Base-by-base conservation (phyloP, 2,888 invertebrate genomes). In the Anarsia innoxiella region DNA sequence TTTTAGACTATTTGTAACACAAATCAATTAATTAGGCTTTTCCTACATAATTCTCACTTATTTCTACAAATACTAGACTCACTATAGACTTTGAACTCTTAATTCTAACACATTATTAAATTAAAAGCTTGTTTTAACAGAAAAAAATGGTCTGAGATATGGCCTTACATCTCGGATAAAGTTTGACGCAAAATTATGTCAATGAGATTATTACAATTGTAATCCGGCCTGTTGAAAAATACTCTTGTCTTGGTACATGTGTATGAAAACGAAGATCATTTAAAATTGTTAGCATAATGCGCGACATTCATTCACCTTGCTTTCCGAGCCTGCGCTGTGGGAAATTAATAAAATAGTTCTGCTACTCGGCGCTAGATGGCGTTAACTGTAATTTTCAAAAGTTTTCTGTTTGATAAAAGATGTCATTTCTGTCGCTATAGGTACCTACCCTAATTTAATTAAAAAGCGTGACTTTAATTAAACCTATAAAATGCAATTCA, bases 81-180 rank as follows among this genome's bases (percentile, higher is more conserved):
- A 37, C 40, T 1, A 16, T 19, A 25, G n/a, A n/a, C n/a, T n/a
- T n/a, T n/a, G n/a, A n/a, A n/a, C n/a, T n/a, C n/a, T n/a, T 25
- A 8, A 25, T 25, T 25, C 2, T n/a, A 6, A 25, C 25, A 25
- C 25, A 25, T 19, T 5, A 31, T 8, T 25, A 6, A 25, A 33
- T 25, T 25, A 33, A 19, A 14, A 12, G 10, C 4, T 33, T 12
- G 12, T 23, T 33, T 10, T 25, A 8, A 23, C 28, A 34, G 32
- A 41, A 33, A 47, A 62, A 60, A 45, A 61, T 58, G 67, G 69
- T 72, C 71, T 66, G 58, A 53, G 42, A 60, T 61, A 60, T n/a
- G n/a, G n/a, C n/a, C n/a, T 69, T 66, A 71, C 67, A 65, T 66
- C 64, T 69, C 58, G 53, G 56, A 54, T 56, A 15, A 16, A 37